Evolutionary conservation across 1,140 invertebrate species (phyloP).

Genomic region (Lucilia cuprina): DNA sequence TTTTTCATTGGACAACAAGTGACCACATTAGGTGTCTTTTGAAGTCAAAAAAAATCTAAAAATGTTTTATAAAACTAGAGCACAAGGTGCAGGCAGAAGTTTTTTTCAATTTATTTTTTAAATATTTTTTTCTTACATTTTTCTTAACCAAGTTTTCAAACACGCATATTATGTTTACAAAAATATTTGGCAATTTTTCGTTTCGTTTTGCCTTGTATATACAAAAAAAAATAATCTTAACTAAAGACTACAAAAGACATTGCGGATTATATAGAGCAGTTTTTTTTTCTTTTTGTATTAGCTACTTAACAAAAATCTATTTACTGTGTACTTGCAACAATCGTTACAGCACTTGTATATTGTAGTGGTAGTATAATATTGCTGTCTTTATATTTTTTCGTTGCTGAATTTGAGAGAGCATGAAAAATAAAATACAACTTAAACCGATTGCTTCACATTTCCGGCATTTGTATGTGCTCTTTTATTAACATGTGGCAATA

Average conservation of each 20-base stretch:
- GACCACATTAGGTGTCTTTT: neutral
- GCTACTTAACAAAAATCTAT: neutral
- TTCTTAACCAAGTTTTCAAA: neutral
- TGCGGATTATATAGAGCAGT: neutral
- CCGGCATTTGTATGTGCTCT: slow-evolving; percentile 30
- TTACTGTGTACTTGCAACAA: neutral
- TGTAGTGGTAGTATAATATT: neutral
- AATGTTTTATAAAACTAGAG: neutral
- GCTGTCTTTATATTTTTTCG: neutral
- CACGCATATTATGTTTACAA: neutral
- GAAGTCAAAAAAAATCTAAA: neutral
- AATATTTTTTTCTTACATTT: neutral
- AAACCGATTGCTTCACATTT: slow-evolving; percentile 32
- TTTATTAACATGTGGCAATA: slow-evolving; percentile 34
- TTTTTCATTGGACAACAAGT: neutral
- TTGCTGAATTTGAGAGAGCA: slow-evolving; percentile 20
- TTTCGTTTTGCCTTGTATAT: neutral
- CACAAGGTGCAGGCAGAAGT: neutral
- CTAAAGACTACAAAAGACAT: neutral
- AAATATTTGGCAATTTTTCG: slow-evolving; percentile 14
- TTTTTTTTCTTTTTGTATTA: neutral
- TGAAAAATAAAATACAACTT: neutral
- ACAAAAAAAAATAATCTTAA: neutral
- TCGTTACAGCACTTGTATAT: neutral
- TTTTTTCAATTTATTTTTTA: too few species aligned